Evolutionary conservation across 2,888 invertebrate species (phyloP).

Genomic region (Atethmia centrago): DNA sequence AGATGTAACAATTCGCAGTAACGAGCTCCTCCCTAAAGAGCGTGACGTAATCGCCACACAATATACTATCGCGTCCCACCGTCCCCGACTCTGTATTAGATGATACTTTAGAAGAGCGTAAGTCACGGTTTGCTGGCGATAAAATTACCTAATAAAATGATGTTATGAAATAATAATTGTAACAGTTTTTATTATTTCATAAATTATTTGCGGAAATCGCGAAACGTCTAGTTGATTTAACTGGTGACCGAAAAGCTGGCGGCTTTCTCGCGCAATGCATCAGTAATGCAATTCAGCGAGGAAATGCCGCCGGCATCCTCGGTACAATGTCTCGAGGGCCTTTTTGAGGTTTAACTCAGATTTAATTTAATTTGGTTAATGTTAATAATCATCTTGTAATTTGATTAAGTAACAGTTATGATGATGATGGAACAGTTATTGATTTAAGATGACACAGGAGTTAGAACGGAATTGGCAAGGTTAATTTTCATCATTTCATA

Average conservation of each 20-base stretch:
- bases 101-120: slow-evolving; percentile 66
- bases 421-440: neutral
- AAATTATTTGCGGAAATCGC: no score
- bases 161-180: neutral
- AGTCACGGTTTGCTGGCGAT: slow-evolving; percentile 51
- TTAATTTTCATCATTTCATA: neutral
- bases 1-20: slow-evolving; percentile 71
- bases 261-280: no score
- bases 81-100: slow-evolving; percentile 68
- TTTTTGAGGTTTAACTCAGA: no score
- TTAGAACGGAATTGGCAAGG: neutral
- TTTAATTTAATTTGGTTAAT: no score
- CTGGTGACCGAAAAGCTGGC: no score
- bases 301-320: no score
- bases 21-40: slow-evolving; percentile 67
- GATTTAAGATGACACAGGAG: neutral
- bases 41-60: slow-evolving; percentile 69
- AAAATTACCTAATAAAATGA: neutral
- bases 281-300: no score
- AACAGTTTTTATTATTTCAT: no score
- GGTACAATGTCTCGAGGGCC: no score
- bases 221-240: no score
- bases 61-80: slow-evolving; percentile 68
- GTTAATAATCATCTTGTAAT: no score
- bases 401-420: neutral